Conservation (phyloP, 1,140 invertebrate species). For the Eumaeus atala region DNA sequence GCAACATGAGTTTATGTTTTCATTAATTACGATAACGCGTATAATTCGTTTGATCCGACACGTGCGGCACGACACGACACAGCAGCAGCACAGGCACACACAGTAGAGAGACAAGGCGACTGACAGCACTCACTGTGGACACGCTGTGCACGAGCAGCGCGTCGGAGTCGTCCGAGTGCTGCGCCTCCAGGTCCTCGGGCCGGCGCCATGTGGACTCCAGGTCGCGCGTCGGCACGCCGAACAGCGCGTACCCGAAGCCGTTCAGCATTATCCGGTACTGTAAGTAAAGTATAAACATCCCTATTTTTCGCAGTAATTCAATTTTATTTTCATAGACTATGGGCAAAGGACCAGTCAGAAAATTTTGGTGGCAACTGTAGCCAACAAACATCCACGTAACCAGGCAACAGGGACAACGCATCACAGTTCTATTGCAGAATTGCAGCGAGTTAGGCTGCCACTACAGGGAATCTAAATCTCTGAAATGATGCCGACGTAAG, state of each 20-base stretch:
- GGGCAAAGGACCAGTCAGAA: no score
- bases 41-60: not conserved
- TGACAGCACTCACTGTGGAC: constrained; percentile 72
- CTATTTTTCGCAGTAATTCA: no score
- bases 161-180: constrained; percentile 66
- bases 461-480: no score
- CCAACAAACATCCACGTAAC: no score
- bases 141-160: constrained; percentile 62
- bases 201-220: constrained; percentile 81
- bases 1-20: no score
- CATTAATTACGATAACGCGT: not conserved
- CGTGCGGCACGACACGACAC: constrained; percentile 11
- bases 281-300: constrained; percentile 20
- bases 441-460: no score
- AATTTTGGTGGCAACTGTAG: no score
- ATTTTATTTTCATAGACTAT: no score
- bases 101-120: constrained; percentile 24
- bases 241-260: constrained; percentile 83
- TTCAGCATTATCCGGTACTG: constrained; percentile 86
- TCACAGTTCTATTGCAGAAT: no score
- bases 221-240: constrained; percentile 82
- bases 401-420: no score
- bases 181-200: constrained; percentile 76
- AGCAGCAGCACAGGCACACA: constrained; percentile 13
- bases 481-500: no score